Evolutionary conservation across 2,113 vertebrate species (phyloP).

Genomic region (Eidolon helvum): DNA sequence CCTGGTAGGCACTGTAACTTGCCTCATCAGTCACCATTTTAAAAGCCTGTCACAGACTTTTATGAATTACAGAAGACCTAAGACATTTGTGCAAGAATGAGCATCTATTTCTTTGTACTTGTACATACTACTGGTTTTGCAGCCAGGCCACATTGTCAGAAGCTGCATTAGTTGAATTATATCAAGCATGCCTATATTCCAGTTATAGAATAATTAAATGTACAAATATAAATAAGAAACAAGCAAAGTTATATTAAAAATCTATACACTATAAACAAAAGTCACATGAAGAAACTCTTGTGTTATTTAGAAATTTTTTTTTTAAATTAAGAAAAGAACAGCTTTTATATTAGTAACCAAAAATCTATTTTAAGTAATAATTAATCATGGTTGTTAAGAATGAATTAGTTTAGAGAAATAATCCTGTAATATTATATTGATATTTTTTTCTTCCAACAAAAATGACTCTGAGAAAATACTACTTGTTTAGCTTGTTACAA

Average conservation of each 20-base stretch:
- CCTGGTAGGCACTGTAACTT: background rate
- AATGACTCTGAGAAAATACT: background rate
- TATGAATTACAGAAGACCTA: background rate
- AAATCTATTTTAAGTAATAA: conserved; percentile 65
- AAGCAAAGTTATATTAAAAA: background rate
- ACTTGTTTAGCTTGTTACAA: background rate
- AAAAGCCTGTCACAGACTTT: background rate
- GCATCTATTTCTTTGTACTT: background rate
- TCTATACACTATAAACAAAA: background rate
- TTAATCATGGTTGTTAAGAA: conserved; percentile 17
- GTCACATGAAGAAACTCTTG: background rate
- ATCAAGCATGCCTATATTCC: background rate
- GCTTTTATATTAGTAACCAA: conserved; percentile 21
- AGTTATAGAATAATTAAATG: background rate
- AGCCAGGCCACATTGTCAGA: background rate
- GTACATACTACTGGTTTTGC: background rate
- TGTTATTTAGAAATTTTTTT: conserved; percentile 41
- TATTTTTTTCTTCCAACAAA: background rate
- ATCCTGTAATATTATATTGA: background rate
- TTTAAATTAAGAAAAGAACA: background rate
- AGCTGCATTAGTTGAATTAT: background rate
- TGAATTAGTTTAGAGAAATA: conserved; percentile 21
- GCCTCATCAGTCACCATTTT: background rate
- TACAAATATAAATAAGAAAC: background rate
- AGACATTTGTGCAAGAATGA: background rate